phyloP scores from a whole-genome alignment of 2,888 invertebrate genomes.

The Clepsis dumicolana region DNA sequence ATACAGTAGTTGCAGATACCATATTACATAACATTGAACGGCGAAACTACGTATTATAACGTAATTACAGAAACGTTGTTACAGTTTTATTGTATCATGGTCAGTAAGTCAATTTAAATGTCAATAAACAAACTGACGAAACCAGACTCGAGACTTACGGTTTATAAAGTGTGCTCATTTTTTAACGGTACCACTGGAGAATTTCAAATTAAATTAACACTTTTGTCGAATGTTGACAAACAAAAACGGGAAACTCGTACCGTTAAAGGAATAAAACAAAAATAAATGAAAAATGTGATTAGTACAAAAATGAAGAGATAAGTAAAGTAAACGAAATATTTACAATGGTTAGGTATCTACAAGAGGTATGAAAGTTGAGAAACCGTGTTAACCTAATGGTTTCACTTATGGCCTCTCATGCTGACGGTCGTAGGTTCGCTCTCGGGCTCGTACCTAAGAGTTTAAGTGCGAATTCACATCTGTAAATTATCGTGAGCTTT shows the following conservation, averaged over 20 bases:
- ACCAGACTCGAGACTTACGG: constrained; percentile 12
- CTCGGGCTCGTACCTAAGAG: too few relatives aligned
- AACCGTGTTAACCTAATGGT: too few relatives aligned
- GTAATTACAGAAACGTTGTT: constrained; percentile 21
- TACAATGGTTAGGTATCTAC: too few relatives aligned
- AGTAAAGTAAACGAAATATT: too few relatives aligned
- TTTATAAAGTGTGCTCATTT: constrained; percentile 29
- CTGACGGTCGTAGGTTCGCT: too few relatives aligned
- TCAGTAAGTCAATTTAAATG: constrained; percentile 41
- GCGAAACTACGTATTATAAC: constrained; percentile 16
- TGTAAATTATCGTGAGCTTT: too few relatives aligned
- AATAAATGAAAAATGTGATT: not conserved
- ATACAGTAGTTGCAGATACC: not conserved
- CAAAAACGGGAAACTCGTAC: constrained; percentile 17
- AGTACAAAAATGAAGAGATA: too few relatives aligned
- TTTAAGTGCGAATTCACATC: too few relatives aligned
- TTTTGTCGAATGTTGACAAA: constrained; percentile 32
- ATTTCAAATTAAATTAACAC: constrained; percentile 31
- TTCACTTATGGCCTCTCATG: too few relatives aligned
- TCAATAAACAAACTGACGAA: constrained; percentile 35
- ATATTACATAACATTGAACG: constrained; percentile 12
- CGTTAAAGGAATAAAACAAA: constrained; percentile 6
- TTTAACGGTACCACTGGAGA: constrained; percentile 19
- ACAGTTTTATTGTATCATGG: constrained; percentile 35
- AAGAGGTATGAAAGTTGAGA: too few relatives aligned